phyloP scores from a whole-genome alignment of 2,888 invertebrate species.

The Limnephilus marmoratus region DNA sequence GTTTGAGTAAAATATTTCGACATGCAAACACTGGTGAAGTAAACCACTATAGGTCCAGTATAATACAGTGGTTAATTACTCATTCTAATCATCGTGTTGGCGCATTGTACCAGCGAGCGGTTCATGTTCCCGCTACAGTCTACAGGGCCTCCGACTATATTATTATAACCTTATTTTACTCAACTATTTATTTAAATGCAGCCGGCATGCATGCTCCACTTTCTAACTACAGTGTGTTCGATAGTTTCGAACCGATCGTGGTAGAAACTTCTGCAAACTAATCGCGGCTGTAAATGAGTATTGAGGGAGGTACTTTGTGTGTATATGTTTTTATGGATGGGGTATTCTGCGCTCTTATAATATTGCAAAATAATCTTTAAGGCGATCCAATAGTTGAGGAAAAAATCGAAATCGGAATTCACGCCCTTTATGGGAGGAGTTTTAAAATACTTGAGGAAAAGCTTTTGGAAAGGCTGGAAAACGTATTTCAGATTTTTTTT shows the following conservation, averaged over 20 bases:
- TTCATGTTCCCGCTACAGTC: neutral
- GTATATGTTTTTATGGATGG: too few relatives aligned
- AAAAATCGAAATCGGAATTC: too few relatives aligned
- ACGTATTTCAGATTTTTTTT: too few relatives aligned
- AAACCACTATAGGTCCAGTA: neutral
- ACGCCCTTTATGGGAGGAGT: too few relatives aligned
- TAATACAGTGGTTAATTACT: slow-evolving; percentile 7
- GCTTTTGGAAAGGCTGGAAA: too few relatives aligned
- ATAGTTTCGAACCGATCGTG: neutral
- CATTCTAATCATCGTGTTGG: slow-evolving; percentile 17
- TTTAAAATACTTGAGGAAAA: too few relatives aligned
- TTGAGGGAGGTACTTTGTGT: neutral
- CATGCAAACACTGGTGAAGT: neutral
- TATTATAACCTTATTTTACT: neutral
- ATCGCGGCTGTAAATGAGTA: neutral
- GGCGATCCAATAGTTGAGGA: too few relatives aligned
- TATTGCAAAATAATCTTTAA: too few relatives aligned
- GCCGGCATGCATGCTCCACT: neutral
- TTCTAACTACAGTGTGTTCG: neutral
- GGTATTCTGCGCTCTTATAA: too few relatives aligned
- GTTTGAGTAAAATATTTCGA: slow-evolving; percentile 7
- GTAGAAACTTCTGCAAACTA: neutral
- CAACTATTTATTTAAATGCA: slow-evolving; percentile 2
- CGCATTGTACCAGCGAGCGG: slow-evolving; percentile 7
- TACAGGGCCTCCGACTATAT: neutral